phyloP scores from a whole-genome alignment of 37 sponge, comb jelly and placozoan genomes.

The Eunapius fragilis region DNA sequence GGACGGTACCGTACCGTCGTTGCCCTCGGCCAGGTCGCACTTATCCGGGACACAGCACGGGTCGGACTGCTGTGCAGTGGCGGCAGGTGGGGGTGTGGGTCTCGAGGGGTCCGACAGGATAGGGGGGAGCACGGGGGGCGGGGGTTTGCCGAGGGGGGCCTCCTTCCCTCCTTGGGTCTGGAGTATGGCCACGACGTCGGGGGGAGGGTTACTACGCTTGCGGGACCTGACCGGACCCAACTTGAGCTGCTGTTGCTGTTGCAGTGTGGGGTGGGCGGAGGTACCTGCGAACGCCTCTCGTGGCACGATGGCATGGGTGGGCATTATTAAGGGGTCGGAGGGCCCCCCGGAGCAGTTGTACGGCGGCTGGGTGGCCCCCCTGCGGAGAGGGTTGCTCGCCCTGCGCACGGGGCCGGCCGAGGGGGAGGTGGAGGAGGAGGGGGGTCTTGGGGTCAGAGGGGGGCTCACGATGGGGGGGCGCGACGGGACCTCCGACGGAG shows the following conservation, averaged over 20 bases:
- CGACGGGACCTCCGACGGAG: neutral
- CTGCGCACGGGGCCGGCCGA: neutral
- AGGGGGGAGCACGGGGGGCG: conserved; percentile 33
- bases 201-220: neutral
- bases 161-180: neutral
- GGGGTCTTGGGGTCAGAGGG: neutral
- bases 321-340: neutral
- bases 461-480: neutral
- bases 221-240: conserved; percentile 17
- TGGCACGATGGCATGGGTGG: neutral
- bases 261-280: neutral
- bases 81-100: neutral
- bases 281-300: neutral
- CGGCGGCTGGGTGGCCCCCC: neutral
- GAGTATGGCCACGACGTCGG: conserved; percentile 9
- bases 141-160: neutral
- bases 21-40: neutral
- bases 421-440: neutral
- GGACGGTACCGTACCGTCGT: neutral
- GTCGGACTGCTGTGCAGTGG: neutral
- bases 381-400: neutral
- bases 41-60: neutral
- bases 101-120: neutral
- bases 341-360: neutral
- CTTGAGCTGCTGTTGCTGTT: neutral